Conservation (phyloP, 92 coral and sea anemone species). For the Nematostella vectensis region DNA sequence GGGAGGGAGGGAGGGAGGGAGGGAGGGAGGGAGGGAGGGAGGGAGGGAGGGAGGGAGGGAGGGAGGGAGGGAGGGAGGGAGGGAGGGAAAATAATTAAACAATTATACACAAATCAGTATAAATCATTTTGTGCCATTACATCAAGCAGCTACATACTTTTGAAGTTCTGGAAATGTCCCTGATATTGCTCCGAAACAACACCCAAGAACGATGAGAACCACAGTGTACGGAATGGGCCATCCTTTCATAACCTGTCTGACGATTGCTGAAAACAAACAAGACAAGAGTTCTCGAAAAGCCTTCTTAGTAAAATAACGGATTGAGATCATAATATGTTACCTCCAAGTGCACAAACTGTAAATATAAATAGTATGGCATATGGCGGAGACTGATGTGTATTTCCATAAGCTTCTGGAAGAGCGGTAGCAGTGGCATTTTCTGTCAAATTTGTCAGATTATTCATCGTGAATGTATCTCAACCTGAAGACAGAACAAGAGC, state of each 20-base stretch:
- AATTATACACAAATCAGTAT: too few relatives aligned
- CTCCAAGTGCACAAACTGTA: conserved; percentile 83
- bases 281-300: neutral
- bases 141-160: conserved; percentile 79
- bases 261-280: conserved; percentile 51
- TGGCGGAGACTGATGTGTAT: conserved; percentile 27
- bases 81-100: too few relatives aligned
- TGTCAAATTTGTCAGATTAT: neutral
- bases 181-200: conserved; percentile 80
- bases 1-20: too few relatives aligned
- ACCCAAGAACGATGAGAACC: conserved; percentile 81
- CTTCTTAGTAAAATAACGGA: neutral
- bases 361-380: conserved; percentile 91
- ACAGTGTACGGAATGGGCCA: conserved; percentile 99
- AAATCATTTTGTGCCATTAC: too few relatives aligned
- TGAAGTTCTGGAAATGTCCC: conserved; percentile 62
- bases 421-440: neutral
- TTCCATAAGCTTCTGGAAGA: neutral
- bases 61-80: too few relatives aligned
- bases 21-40: too few relatives aligned
- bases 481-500: too few relatives aligned
- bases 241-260: conserved; percentile 95
- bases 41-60: too few relatives aligned
- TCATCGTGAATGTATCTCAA: too few relatives aligned
- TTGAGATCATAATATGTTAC: conserved; percentile 53